Conservation (phyloP, 2,113 vertebrate genomes). For the Vicugna pacos region DNA sequence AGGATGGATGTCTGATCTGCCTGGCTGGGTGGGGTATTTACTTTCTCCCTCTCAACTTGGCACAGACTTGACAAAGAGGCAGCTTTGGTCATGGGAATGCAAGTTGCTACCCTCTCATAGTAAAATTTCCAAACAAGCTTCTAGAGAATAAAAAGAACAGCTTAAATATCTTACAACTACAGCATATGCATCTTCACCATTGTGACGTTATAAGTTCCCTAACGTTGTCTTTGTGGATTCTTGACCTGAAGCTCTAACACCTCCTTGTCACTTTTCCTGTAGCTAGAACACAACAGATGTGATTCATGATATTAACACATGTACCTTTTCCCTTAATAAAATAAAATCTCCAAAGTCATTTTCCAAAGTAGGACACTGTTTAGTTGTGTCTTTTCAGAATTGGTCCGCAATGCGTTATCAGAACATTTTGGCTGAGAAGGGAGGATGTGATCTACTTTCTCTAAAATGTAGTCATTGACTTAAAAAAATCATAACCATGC, state of each 20-base stretch:
- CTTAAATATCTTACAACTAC: neutral
- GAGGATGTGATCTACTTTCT: conserved; percentile 38
- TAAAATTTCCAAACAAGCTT: neutral
- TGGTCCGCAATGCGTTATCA: conserved; percentile 52
- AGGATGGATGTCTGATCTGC: neutral
- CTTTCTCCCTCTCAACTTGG: neutral
- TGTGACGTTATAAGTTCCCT: neutral
- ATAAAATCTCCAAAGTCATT: neutral
- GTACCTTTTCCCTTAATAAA: neutral
- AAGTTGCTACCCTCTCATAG: neutral
- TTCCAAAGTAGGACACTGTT: neutral
- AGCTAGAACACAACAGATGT: neutral
- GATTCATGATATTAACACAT: neutral
- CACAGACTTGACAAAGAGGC: neutral
- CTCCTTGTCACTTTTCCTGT: neutral
- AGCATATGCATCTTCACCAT: neutral
- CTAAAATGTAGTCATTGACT: conserved; percentile 69
- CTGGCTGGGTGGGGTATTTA: neutral
- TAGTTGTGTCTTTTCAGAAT: conserved; percentile 20
- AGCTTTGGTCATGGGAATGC: neutral
- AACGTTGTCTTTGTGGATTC: neutral
- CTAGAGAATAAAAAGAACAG: neutral
- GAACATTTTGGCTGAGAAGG: conserved; percentile 50
- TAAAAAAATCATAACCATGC: conserved; percentile 57
- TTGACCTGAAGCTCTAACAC: neutral